phyloP scores from a whole-genome alignment of 2,888 invertebrate genomes.

The Leptarthrus brevirostris region DNA sequence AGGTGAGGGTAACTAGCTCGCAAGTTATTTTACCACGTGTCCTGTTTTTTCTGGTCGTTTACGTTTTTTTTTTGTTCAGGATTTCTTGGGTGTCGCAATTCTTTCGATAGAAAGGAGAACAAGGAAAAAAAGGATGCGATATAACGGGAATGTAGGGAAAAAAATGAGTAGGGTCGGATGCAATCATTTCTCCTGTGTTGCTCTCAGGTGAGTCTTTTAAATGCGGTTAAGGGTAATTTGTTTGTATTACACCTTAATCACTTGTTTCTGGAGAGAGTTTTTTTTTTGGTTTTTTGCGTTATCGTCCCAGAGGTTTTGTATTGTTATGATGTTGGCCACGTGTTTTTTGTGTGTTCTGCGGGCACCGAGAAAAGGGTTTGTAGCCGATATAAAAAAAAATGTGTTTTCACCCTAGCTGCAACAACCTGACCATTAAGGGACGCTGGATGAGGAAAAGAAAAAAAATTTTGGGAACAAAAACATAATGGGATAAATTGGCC shows the following conservation, averaged over 20 bases:
- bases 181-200: not conserved
- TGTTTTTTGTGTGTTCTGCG: not conserved
- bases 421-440: not conserved
- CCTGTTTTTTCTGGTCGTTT: too few species aligned
- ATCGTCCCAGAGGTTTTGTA: not conserved
- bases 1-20: not conserved
- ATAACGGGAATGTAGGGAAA: not conserved
- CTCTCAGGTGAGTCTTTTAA: conserved; percentile 29
- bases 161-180: conserved; percentile 10
- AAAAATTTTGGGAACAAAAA: not conserved
- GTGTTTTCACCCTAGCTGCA: conserved; percentile 1
- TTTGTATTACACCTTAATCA: conserved; percentile 45
- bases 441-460: not conserved
- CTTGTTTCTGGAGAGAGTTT: conserved; percentile 1
- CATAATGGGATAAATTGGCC: conserved; percentile 28
- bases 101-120: too few species aligned
- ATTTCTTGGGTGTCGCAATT: too few species aligned
- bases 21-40: not conserved
- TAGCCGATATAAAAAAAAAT: not conserved
- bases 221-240: conserved; percentile 36
- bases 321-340: not conserved
- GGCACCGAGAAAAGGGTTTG: not conserved
- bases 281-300: not conserved
- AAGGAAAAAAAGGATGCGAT: not conserved
- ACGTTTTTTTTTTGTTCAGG: too few species aligned